These are phyloP conservation scores for Aleiodes testaceus DNA, from an alignment of 2,888 invertebrate species.

Conservation along the genomic window DNA sequence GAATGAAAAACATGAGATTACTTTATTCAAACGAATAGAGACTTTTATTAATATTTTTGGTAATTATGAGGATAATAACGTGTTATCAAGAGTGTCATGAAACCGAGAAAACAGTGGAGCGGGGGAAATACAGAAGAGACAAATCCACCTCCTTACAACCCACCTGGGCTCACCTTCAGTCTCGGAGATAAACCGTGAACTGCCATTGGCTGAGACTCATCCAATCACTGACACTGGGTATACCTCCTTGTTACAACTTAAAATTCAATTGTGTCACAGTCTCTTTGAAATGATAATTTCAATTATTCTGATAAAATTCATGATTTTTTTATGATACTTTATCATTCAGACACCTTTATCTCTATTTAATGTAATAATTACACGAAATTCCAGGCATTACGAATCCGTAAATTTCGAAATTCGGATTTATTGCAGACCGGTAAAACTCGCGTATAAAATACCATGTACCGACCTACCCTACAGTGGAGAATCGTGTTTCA, in stretches of 20 bases:
- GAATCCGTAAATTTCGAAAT: conserved; percentile 10
- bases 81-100: no score
- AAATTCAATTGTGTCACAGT: conserved; percentile 18
- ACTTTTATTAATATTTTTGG: no score
- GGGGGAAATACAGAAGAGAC: conserved; percentile 37
- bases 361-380: background rate
- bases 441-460: conserved; percentile 8
- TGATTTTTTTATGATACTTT: no score
- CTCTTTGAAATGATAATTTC: no score
- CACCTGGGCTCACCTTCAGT: conserved; percentile 43
- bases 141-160: conserved; percentile 41
- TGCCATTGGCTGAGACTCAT: conserved; percentile 32
- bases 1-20: background rate
- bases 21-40: no score
- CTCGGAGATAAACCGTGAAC: conserved; percentile 37
- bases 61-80: no score
- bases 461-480: conserved; percentile 65
- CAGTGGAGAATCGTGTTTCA: conserved; percentile 70
- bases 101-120: background rate
- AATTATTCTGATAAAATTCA: background rate
- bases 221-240: conserved; percentile 10
- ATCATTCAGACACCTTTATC: no score
- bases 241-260: conserved; percentile 23
- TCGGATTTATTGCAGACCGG: background rate
- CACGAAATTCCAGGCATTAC: background rate